Evolutionary conservation across 2,797 vertebrate species (phyloP).

Genomic region (Tarsius wallacei): DNA sequence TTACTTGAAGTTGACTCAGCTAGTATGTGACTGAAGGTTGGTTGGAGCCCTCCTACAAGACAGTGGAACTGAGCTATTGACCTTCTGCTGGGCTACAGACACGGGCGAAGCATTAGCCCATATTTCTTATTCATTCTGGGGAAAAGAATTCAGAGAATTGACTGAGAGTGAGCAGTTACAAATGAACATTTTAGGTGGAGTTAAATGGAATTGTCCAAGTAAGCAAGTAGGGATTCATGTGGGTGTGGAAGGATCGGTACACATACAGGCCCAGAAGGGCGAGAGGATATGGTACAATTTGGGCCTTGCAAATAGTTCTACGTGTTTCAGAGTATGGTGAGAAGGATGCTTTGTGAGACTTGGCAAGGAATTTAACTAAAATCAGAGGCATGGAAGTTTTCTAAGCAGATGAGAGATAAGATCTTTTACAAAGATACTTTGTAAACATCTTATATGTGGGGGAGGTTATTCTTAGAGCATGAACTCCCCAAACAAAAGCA

Average conservation of each 20-base stretch:
- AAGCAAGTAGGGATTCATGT: neutral
- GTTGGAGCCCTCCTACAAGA: neutral
- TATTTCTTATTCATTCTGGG: neutral
- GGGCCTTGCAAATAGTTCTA: neutral
- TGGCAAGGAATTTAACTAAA: constrained; percentile 23
- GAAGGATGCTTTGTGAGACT: neutral
- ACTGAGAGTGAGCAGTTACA: neutral
- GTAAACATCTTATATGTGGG: neutral
- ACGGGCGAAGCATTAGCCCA: neutral
- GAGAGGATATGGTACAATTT: neutral
- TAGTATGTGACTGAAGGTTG: neutral
- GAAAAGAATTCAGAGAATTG: neutral
- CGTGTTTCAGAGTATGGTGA: neutral
- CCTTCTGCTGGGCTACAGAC: neutral
- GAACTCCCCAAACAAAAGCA: constrained; percentile 6
- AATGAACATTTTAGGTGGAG: neutral
- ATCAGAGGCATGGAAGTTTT: neutral
- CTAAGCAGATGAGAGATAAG: neutral
- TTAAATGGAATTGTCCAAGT: neutral
- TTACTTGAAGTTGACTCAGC: neutral
- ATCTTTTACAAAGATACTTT: neutral
- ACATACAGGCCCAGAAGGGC: neutral
- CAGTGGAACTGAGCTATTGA: neutral
- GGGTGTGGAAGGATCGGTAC: neutral
- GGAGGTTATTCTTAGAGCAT: neutral